Evolutionary conservation across 1,140 invertebrate species (phyloP), one percentile per base, ranked within the genome.

Genomic region (Plectus sambesii): DNA sequence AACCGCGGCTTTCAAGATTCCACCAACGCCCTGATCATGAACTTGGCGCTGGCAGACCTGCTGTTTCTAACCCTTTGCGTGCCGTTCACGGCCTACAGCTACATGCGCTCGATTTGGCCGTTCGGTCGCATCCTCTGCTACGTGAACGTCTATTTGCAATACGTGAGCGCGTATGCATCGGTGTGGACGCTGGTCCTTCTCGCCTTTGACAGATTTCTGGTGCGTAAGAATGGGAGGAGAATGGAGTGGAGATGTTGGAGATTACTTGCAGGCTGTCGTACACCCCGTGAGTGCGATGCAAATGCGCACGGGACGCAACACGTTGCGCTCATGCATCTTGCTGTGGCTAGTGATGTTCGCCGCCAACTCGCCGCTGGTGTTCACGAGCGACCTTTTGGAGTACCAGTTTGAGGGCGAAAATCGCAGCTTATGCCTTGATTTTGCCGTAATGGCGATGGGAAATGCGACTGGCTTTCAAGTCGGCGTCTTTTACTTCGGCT

Each of bases 161-260:
- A 72, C 55, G 85, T 92, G 1, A 89, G 84, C 4, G 87, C 86
- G 2, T 88, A 86, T 60, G 85, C 84, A 2, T 87, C 83, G 55
- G 87, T 92, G 4, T 92, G 89, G 69, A 92, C 87, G 0, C 72
- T 94, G n/a, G 87, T 93, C 0, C 76, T 94, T 35, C 89, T 96
- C 85, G 88, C 86, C 17, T 72, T 90, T 30, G 89, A 94, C 69
- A 79, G 89, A 36, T 60, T 41, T 43, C 25, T 53, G 36, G 56
- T 58, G 27, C 44, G 52, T 12, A 15, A 39, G n/a, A n/a, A n/a
- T n/a, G n/a, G n/a, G n/a, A n/a, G n/a, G n/a, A n/a, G n/a, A n/a
- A n/a, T n/a, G n/a, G n/a, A n/a, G n/a, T n/a, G n/a, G n/a, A n/a
- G n/a, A n/a, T n/a, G n/a, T n/a, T n/a, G n/a, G n/a, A n/a, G n/a